Evolutionary conservation across 2,113 vertebrate genomes (phyloP), one percentile per base, ranked within the genome.

Genomic region (Rhagologus leucostigma): DNA sequence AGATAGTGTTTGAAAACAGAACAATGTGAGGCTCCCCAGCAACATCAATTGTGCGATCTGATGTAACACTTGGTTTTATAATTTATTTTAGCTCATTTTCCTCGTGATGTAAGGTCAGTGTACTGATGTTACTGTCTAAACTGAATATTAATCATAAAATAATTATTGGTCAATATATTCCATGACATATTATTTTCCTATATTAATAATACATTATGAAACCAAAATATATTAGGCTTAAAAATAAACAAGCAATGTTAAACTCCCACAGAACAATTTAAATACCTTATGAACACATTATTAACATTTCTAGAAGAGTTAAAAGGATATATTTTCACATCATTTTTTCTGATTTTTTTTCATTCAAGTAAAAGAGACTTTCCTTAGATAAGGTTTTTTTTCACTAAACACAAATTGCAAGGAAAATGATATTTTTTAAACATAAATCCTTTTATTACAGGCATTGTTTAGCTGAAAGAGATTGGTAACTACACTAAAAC

Each of bases 371-470:
- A 60, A 52, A 76, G 75, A 55, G n/a, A n/a, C 4, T 29, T 86
- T 78, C 42, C 56, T 84, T 27, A 71, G 27, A n/a, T 9, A 44
- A 12, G 46, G 3, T 1, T 33, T 60, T 55, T 49, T 55, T 74
- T 74, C 4, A 24, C 16, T 33, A 62, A 84, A 90, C 47, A 78
- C 79, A 85, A 95, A 75, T 59, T 35, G 2, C 32, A 47, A 74
- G 50, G 24, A 60, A 95, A 37, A 73, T 68, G 18, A 89, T 88
- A 29, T 77, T 93, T 96, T 96, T 65, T 57, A 93, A 56, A 62
- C 13, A 35, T 4, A 16, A 50, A 13, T 56, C 5, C 14, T 79
- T 91, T 87, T 82, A 46, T 90, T 65, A 44, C 63, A 69, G 84
- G 15, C 10, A 56, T 93, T 63, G 9, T 89, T 94, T 89, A 80